A percentile compares a stretch with the other conserved stretches of the same genome.
phyloP scores from a whole-genome alignment of 2,797 vertebrate species.

The Peromyscus aztecus region DNA sequence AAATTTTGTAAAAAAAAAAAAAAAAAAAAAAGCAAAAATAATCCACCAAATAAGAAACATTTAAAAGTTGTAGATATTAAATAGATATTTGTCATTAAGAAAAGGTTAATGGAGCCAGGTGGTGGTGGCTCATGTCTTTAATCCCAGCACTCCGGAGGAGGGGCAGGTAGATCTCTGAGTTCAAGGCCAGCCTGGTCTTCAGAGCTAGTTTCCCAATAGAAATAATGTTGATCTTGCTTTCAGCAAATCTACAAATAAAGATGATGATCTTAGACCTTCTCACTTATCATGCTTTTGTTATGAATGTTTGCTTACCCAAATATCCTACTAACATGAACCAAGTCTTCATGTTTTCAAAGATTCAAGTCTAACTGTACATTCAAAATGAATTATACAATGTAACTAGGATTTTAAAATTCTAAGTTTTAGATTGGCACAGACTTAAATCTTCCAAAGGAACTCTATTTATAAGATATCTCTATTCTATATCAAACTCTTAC shows the following conservation, averaged over 20 bases:
- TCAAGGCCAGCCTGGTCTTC: neutral
- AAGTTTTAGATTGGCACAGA: neutral
- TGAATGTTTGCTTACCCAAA: neutral
- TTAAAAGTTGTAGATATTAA: neutral
- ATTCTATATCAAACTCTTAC: neutral
- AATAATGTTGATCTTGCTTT: neutral
- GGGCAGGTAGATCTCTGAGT: neutral
- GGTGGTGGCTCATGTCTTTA: neutral
- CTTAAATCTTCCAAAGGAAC: neutral
- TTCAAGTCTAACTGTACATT: neutral
- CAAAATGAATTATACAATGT: neutral
- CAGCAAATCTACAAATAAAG: neutral
- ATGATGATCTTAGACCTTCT: neutral
- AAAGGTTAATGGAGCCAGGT: neutral
- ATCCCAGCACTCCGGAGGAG: neutral
- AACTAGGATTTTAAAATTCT: neutral
- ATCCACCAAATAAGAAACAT: neutral
- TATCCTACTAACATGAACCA: neutral
- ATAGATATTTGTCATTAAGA: neutral
- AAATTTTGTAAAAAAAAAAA: neutral
- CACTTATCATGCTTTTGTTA: neutral
- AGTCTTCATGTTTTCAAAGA: neutral
- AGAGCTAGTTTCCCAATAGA: neutral
- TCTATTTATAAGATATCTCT: neutral
- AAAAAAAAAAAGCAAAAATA: neutral